Evolutionary conservation across 2,113 vertebrate genomes (phyloP).

Genomic region (Hyla sarda): DNA sequence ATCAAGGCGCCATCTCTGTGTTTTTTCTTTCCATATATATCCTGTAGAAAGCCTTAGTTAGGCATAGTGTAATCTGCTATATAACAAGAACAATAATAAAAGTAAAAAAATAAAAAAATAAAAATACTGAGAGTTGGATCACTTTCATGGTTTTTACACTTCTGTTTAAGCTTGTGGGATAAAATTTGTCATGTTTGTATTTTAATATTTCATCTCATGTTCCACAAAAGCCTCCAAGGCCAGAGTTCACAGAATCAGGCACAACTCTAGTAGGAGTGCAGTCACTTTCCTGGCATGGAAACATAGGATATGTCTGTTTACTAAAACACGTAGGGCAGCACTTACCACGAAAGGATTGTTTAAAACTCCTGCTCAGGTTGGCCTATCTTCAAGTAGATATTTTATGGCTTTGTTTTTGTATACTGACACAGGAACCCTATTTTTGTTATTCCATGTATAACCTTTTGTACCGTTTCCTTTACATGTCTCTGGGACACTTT

Average conservation of each 20-base stretch:
- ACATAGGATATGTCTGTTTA: slow-evolving; percentile 55
- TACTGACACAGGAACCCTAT: slow-evolving; percentile 25
- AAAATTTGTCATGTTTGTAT: slow-evolving; percentile 10
- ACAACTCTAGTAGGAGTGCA: background rate
- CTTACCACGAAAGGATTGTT: slow-evolving; percentile 33
- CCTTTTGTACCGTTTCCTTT: background rate
- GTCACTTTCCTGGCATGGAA: slow-evolving; percentile 49
- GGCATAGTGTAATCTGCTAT: too few relatives aligned
- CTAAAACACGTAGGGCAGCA: slow-evolving; percentile 38
- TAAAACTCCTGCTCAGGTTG: slow-evolving; percentile 31
- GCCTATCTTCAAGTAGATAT: slow-evolving; percentile 26
- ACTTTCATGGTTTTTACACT: background rate
- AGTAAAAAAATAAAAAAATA: too few relatives aligned
- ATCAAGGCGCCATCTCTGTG: too few relatives aligned
- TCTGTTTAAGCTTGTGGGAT: background rate
- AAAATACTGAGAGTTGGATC: background rate
- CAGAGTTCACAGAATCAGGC: slow-evolving; percentile 22
- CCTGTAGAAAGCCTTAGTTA: too few relatives aligned
- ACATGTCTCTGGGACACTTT: background rate
- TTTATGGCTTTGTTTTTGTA: slow-evolving; percentile 43
- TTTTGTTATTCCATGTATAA: slow-evolving; percentile 24
- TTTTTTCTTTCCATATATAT: too few relatives aligned
- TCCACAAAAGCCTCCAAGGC: slow-evolving; percentile 7
- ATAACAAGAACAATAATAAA: too few relatives aligned
- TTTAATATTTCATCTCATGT: background rate